phyloP scores from a whole-genome alignment of 2,888 invertebrate genomes.

The Eupithecia vulgata region DNA sequence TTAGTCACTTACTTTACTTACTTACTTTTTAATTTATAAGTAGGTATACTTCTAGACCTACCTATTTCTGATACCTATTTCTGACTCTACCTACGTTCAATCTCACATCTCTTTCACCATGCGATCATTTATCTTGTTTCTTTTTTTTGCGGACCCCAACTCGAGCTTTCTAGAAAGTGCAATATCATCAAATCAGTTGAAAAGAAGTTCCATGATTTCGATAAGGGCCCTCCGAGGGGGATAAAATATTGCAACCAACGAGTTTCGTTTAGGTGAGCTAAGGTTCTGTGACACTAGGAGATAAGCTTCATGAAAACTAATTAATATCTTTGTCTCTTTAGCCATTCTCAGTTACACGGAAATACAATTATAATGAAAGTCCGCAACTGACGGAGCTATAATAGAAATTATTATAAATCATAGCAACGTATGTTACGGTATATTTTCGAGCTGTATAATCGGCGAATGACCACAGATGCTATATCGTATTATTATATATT shows the following conservation, averaged over 20 bases:
- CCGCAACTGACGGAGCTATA: no score
- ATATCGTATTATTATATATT: no score
- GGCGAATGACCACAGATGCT: no score
- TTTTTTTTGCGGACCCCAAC: constrained; percentile 58
- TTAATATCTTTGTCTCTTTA: neutral
- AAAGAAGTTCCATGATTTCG: constrained; percentile 81
- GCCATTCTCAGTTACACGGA: no score
- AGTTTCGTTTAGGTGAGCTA: constrained; percentile 67
- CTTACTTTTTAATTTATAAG: no score
- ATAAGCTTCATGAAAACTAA: constrained; percentile 32
- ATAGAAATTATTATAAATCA: no score
- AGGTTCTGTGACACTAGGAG: constrained; percentile 44
- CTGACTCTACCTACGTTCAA: constrained; percentile 34
- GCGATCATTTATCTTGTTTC: constrained; percentile 73
- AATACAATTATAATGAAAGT: no score
- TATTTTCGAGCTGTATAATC: no score
- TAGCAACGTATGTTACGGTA: no score
- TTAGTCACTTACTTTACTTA: no score
- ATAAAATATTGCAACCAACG: constrained; percentile 80
- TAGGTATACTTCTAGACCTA: neutral
- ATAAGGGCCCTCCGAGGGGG: constrained; percentile 57
- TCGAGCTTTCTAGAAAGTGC: constrained; percentile 77
- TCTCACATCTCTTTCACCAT: constrained; percentile 32
- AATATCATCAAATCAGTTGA: constrained; percentile 83
- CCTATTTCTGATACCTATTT: neutral